Evolutionary conservation across 2,888 invertebrate genomes (phyloP), one percentile per base, ranked within the genome.

Genomic region (Pinctada fucata): DNA sequence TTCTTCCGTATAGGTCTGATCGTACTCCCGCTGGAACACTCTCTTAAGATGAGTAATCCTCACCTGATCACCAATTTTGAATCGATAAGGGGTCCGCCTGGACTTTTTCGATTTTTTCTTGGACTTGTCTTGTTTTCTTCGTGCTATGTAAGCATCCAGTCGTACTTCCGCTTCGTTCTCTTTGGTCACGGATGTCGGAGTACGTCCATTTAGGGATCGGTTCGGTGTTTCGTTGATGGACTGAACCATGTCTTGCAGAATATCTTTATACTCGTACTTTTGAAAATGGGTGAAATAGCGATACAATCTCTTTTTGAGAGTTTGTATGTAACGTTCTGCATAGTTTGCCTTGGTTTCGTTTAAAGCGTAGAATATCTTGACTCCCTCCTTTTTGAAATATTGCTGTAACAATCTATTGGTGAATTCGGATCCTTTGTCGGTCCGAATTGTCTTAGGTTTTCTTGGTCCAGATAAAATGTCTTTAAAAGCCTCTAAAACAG

Each of bases 111-210:
- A 31, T 31, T 31, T 31, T 10, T 50, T 63, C 13, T 2, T 64
- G 10, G 16, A 50, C 16, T 67, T 31, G 13, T 73, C 49, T 64
- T 47, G 63, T 58, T 47, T 68, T 6, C 16, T 49, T 58, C 78
- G 48, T 4, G 68, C 72, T n/a, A 79, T 47, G 50, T 79, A 75
- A 66, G 75, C 47, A 1, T 65, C 49, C 45, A 75, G 58, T 72
- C 79, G 58, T 8, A 79, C 75, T 63, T 79, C 75, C 31, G 71
- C 71, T 68, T 79, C 75, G 49, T 75, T 79, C 16, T 45, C 64
- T 67, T 67, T 63, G 68, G 72, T 69, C 31, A 31, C 31, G 31
- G 31, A 31, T 31, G 31, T 31, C 31, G 31, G 31, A 31, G 31
- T 31, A 31, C 31, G 31, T 31, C 31, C 31, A 31, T 31, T 31